A percentile compares a stretch with the other conserved stretches of the same genome.
phyloP scores from a whole-genome alignment of 2,797 vertebrate species.

The Melanogrammus aeglefinus region DNA sequence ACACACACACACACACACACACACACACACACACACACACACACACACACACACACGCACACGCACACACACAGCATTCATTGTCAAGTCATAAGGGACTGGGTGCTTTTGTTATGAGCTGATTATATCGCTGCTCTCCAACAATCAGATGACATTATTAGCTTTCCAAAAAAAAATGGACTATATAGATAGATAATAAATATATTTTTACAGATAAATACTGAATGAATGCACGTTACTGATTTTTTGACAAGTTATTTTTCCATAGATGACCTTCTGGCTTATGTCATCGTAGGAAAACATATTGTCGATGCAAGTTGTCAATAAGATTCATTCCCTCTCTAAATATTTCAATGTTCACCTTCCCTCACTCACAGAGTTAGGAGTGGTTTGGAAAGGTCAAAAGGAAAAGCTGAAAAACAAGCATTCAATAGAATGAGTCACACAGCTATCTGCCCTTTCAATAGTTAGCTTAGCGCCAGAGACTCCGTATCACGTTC shows the following conservation, averaged over 20 bases:
- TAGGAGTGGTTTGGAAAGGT: not conserved
- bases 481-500: slow-evolving; percentile 26
- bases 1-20: not conserved
- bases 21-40: not conserved
- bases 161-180: not conserved
- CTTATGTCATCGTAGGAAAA: not conserved
- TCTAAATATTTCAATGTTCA: not conserved
- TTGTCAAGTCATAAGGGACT: slow-evolving; percentile 27
- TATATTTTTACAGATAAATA: not conserved
- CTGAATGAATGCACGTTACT: not conserved
- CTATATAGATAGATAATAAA: not conserved
- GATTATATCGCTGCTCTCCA: not conserved
- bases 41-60: slow-evolving; percentile 8
- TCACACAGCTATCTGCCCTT: slow-evolving; percentile 11
- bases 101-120: not conserved
- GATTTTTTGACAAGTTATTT: not conserved
- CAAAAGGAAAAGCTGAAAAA: not conserved
- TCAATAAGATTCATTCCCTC: not conserved
- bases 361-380: not conserved
- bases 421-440: slow-evolving; percentile 16
- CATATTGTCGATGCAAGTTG: not conserved
- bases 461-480: slow-evolving; percentile 14
- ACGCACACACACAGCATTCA: slow-evolving; percentile 16
- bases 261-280: not conserved
- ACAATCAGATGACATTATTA: not conserved